phyloP scores from a whole-genome alignment of 2,888 invertebrate genomes.

The Philopedon plagiatum region DNA sequence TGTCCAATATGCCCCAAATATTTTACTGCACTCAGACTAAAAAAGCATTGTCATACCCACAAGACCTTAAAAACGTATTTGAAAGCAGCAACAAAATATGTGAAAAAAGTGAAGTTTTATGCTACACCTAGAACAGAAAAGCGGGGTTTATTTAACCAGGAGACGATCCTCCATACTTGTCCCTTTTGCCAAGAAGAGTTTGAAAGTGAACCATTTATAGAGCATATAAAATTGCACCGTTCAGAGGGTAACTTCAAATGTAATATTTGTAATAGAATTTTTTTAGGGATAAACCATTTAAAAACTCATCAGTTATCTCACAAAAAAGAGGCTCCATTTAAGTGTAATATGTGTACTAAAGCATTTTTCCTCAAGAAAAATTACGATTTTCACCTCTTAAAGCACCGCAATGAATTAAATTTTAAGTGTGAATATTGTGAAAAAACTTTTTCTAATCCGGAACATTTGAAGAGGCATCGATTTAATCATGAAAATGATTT shows the following conservation, averaged over 20 bases:
- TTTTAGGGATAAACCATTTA: slow-evolving; percentile 60
- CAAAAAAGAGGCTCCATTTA: slow-evolving; percentile 61
- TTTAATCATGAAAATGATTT: slow-evolving; percentile 62
- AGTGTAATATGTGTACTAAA: slow-evolving; percentile 61
- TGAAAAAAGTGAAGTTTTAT: slow-evolving; percentile 19
- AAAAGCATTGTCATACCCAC: slow-evolving; percentile 22
- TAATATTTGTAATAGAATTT: slow-evolving; percentile 60
- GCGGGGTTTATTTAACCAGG: slow-evolving; percentile 51
- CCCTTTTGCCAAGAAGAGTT: slow-evolving; percentile 57
- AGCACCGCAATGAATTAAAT: slow-evolving; percentile 58
- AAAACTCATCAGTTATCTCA: slow-evolving; percentile 61
- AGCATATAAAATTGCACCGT: slow-evolving; percentile 59
- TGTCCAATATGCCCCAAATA: slow-evolving; percentile 25
- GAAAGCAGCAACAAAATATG: slow-evolving; percentile 20
- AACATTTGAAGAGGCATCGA: slow-evolving; percentile 61
- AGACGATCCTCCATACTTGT: slow-evolving; percentile 58
- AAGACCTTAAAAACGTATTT: slow-evolving; percentile 3
- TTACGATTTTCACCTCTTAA: slow-evolving; percentile 61
- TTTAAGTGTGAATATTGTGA: slow-evolving; percentile 60
- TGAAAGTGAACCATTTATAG: slow-evolving; percentile 53
- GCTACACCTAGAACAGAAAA: slow-evolving; percentile 18
- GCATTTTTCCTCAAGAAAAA: slow-evolving; percentile 62
- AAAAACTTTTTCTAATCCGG: slow-evolving; percentile 61
- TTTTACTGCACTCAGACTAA: slow-evolving; percentile 26
- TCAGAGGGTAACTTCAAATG: slow-evolving; percentile 59